Base-by-base conservation (phyloP, 1,140 invertebrate species). In the Scaptomyza hsui region DNA sequence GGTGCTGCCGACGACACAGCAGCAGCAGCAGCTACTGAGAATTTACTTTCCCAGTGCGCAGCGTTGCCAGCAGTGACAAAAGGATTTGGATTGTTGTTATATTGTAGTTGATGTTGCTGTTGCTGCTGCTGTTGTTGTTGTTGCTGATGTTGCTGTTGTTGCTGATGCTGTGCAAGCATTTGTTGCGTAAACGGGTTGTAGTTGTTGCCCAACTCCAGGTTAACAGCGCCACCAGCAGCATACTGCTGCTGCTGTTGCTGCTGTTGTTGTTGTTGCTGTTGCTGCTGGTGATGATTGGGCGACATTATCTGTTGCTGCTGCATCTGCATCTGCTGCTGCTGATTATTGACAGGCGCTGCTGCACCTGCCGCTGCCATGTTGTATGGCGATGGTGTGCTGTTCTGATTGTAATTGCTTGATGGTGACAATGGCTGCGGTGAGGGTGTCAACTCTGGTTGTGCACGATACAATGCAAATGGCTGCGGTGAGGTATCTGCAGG, bases 361-460 rank as follows among this genome's bases (percentile, higher is more conserved):
- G 6, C 26, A 7, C 26, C 26, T 9, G 63, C 74, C 7, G 52
- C 63, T 57, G 73, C 62, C 65, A 91, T 83, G 39, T 78, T 91
- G 56, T 91, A 91, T 39, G 85, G 83, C 24, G 89, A 89, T 47
- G 90, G 81, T 15, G 89, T 86, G 57, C 72, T 90, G 35, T 90
- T 91, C 47, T 81, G 82, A 52, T 89, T 85, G 71, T 90, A 90
- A 39, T 78, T 83, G 85, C 78, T 90, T 32, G 86, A 76, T 4
- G 89, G 90, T 9, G 90, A 90, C 49, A 91, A 51, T 3, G 89
- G 89, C 56, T 91, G 90, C 4, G 89, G 90, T 5, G 90, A 91
- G 1, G 90, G 90, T 21, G 89, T 91, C 24, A 91, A 56, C 55
- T 91, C 90, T 1, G 88, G 79, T 7, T 75, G 85, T 0, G 78